Base-by-base conservation (phyloP, 2,888 invertebrate genomes). In the Rhamphomyia laevipes region DNA sequence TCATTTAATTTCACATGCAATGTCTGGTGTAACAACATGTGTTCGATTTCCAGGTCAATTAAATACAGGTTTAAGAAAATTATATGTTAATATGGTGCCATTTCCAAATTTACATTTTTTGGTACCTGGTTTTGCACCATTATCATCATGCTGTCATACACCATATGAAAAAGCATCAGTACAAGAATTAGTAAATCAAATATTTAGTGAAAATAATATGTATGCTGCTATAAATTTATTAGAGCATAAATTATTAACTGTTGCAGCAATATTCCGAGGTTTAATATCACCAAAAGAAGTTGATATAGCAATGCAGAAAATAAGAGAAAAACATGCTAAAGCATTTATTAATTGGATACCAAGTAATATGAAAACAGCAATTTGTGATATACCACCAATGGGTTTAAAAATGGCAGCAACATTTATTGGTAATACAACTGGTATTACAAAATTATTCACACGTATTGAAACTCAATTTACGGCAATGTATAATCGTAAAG, bases 11-110 rank as follows among this genome's bases (percentile, higher is more conserved):
- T 64, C 64, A 1, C 51, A 66, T 10, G 63, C 66, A 13, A 66
- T 67, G 62, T 74, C 86, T 0, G 86, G 86, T 0, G 79, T 87
- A 9, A 86, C 86, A 0, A 82, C 83, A 0, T 82, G 82, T 49
- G 74, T 91, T 2, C 77, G 90, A 10, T 92, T 91, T 76, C 91
- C 91, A 0, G 92, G 91, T n/a, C 91, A 92, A 61, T 69, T 92
- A 59, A 92, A 90, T 66, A 87, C 91, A 0, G 90, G 90, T 59
- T 71, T 92, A 1, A 73, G 90, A 17, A 84, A 92, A 68, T 71
- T 87, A n/a, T 86, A 86, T 1, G 86, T 90, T 23, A 92, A 91
- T 67, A 90, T 92, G 90, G 88, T 91, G 1, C 91, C 91, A 0
- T 91, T 90, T 75, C 91, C 91, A 0, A 74, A 86, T 16, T 74